Evolutionary conservation across 2,113 vertebrate species (phyloP), one percentile per base, ranked within the genome.

Genomic region (Cyprinus carpio): DNA sequence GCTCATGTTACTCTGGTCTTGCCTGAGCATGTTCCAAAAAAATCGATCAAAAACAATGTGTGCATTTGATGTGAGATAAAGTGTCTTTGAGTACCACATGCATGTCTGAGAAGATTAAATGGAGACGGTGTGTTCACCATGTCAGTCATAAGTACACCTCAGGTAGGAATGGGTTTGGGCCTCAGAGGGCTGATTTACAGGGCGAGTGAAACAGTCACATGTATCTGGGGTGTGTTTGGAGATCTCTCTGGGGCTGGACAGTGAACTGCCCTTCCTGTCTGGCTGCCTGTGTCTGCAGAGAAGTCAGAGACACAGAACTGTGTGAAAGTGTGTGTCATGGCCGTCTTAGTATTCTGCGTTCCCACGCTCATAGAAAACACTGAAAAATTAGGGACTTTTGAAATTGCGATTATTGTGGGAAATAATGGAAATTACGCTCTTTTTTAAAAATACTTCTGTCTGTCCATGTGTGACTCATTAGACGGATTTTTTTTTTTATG

Each of bases 221-320:
- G 34, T 65, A 34, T 31, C 11, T 84, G 18, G 67, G 40, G 64
- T 60, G 74, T 64, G 34, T 62, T 60, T 64, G 37, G 34, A 56
- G 67, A 56, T 49, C 43, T 51, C 27, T 75, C 10, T 75, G 27
- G 69, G 71, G 34, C 40, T 83, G 31, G 69, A 49, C 54, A 56
- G 49, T 83, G 71, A 86, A 60, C 75, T 27, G 46, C 49, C n/a
- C 51, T 83, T 82, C 74, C 60, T 76, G 84, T 79, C 85, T 86
- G 85, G 31, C 74, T 83, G 46, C 46, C 74, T 76, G 46, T 76
- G 46, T 25, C 74, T 76, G 25, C 23, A 76, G 75, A 12, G 16
- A 76, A 76, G 31, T 43, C 43, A 54, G 54, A 31, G 43, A 54
- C 83, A 72, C 18, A 9, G 40, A 9, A n/a, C 40, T 31, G 40